Evolutionary conservation across 2,888 invertebrate species (phyloP).

Genomic region (Athrips mouffetella): DNA sequence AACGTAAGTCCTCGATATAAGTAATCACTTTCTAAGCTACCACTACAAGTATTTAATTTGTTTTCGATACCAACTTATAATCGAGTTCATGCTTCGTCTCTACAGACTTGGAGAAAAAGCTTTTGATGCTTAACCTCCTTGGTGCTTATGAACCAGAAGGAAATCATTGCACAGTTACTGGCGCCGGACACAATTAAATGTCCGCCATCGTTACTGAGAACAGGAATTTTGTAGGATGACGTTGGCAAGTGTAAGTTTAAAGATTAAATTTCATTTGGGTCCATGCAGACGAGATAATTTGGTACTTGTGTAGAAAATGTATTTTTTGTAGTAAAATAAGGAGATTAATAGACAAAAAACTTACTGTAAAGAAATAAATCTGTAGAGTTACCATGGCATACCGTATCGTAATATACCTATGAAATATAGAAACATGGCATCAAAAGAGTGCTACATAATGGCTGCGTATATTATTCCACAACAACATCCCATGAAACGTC

Average conservation of each 20-base stretch:
- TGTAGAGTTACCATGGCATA: no score
- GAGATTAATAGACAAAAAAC: no score
- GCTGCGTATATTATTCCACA: no score
- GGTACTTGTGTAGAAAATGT: constrained; percentile 1
- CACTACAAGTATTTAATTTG: neutral
- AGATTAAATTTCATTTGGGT: constrained; percentile 54
- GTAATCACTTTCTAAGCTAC: no score
- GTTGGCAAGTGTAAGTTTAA: constrained; percentile 25
- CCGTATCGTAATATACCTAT: no score
- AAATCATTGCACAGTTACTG: constrained; percentile 26
- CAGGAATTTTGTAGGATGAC: constrained; percentile 54
- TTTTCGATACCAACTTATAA: neutral
- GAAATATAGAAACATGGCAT: no score
- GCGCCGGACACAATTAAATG: constrained; percentile 42
- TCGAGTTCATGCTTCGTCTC: neutral
- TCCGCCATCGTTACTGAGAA: constrained; percentile 44
- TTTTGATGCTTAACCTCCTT: neutral
- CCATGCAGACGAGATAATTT: neutral
- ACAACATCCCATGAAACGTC: no score
- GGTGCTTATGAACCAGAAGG: constrained; percentile 3
- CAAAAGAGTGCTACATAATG: no score
- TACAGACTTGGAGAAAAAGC: neutral
- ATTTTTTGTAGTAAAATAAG: no score
- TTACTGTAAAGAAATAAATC: no score
- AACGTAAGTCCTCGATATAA: no score